Base-by-base conservation (phyloP, 1,140 invertebrate genomes). In the Aphaenogaster rudis region DNA sequence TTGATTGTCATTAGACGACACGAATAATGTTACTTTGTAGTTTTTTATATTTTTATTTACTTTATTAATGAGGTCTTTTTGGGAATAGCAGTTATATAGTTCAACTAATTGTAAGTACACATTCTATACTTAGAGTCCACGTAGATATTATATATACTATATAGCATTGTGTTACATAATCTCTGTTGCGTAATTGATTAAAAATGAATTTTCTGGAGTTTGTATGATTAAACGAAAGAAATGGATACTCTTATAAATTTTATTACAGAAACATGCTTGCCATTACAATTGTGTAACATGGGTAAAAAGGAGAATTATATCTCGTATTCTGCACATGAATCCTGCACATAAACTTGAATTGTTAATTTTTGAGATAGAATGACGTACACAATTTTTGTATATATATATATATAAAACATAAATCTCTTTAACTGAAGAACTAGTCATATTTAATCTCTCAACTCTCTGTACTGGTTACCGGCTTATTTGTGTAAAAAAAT, bases 101-200 rank as follows among this genome's bases (percentile, higher is more conserved):
- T 45, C 28, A 81, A 28, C 2, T 21, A 59, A 2, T 13, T 57
- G 33, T 57, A 81, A 69, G 36, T 36, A 82, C 28, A 28, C 8
- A 78, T 6, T 79, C 9, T 78, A 33, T 48, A 67, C 13, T 61
- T 84, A 48, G 52, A 59, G 9, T 63, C 5, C 39, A 82, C 13
- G 13, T 69, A 69, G 9, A 42, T 72, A 45, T 13, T 74, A 74
- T 59, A 28, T 69, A 42, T 72, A 45, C 8, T 74, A 74, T 59
- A 57, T 50, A 21, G 8, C 11, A 61, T 72, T 42, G 15, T 50
- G 54, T 61, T 33, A 76, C n/a, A 17, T 50, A 50, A 76, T 77
- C 8, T 45, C 33, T 33, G 11, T 74, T 84, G 17, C 21, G 52
- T 48, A 76, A 39, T 84, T 48, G 1, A 17, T 76, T 33, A 54